A percentile compares a stretch with the other conserved stretches of the same genome.
Conservation (phyloP, 2,888 invertebrate genomes). For the Trissonchulus latispiculum region DNA sequence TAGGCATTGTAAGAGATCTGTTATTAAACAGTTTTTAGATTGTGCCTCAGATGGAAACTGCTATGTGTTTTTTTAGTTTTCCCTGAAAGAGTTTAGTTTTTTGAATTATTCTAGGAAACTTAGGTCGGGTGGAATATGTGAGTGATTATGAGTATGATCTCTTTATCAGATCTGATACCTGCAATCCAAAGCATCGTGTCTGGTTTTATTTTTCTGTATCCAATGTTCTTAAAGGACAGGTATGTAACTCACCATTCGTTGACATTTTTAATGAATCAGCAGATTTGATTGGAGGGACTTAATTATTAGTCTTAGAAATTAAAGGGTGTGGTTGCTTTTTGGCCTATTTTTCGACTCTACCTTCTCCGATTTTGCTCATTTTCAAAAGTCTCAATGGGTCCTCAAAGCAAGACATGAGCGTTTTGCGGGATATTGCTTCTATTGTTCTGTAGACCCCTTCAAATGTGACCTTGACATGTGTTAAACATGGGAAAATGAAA, state of each 20-base stretch:
- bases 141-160: conserved; percentile 92
- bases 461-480: no score
- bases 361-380: conserved; percentile 44
- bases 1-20: background rate
- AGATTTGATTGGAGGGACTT: background rate
- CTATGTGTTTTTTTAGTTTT: no score
- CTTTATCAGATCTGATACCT: conserved; percentile 88
- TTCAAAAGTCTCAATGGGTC: no score
- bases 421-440: no score
- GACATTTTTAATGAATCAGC: background rate
- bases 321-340: background rate
- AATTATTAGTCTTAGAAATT: background rate
- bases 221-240: conserved; percentile 83
- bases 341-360: background rate
- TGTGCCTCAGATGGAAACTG: background rate
- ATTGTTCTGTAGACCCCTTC: no score
- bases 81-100: no score
- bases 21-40: background rate
- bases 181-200: conserved; percentile 77
- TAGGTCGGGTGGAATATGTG: conserved; percentile 85
- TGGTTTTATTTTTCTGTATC: conserved; percentile 99
- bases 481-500: no score
- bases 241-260: background rate
- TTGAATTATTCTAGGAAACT: conserved; percentile 54
- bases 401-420: no score